Conservation (phyloP, 2,888 invertebrate genomes). For the Imbricaverruca yamaguchii region DNA sequence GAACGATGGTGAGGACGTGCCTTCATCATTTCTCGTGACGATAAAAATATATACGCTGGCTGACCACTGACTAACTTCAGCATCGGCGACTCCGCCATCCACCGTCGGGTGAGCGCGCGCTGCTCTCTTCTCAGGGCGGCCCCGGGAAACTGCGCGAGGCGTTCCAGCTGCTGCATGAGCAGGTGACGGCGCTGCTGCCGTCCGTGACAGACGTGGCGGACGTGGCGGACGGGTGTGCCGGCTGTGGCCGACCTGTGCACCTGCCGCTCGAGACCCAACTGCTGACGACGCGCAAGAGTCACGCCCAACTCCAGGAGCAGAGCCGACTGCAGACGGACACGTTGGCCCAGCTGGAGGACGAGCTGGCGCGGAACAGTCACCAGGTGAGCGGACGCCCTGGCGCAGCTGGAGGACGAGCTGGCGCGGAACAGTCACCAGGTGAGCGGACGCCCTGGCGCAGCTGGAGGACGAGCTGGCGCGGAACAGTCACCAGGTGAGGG, state of each 20-base stretch:
- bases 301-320: constrained; percentile 58
- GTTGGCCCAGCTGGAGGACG: not conserved
- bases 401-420: not conserved
- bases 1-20: no score
- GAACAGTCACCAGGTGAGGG: not conserved
- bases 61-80: no score
- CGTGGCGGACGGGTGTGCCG: constrained; percentile 49
- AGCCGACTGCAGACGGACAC: not conserved
- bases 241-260: constrained; percentile 48
- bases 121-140: constrained; percentile 20
- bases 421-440: not conserved
- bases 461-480: constrained; percentile 59
- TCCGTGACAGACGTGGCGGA: constrained; percentile 16
- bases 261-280: constrained; percentile 41
- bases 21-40: no score
- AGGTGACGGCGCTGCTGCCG: constrained; percentile 43
- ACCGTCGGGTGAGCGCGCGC: no score
- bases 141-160: constrained; percentile 32
- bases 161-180: constrained; percentile 40
- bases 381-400: not conserved
- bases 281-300: constrained; percentile 43
- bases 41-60: no score
- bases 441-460: constrained; percentile 40
- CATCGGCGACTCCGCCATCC: no score
- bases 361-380: not conserved